Conservation (phyloP, 2,113 vertebrate species). For the Rhipidura dahli region DNA sequence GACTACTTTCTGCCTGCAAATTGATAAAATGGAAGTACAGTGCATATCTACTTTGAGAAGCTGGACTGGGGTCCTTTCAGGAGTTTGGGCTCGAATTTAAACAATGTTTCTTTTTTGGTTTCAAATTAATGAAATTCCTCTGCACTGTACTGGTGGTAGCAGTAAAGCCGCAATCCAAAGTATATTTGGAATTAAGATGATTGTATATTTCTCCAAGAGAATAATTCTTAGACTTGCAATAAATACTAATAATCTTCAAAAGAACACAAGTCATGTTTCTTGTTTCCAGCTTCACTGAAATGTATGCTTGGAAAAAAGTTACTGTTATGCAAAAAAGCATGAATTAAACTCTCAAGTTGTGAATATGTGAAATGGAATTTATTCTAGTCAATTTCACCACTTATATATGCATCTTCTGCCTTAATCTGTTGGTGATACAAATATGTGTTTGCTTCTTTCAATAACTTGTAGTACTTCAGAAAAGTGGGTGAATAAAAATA, state of each 20-base stretch:
- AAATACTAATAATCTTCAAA: neutral
- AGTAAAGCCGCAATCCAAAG: neutral
- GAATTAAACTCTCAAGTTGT: neutral
- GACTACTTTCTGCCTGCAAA: neutral
- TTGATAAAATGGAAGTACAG: neutral
- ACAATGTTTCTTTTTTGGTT: neutral
- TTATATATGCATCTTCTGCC: neutral
- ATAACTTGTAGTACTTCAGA: neutral
- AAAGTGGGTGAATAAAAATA: neutral
- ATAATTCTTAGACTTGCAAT: neutral
- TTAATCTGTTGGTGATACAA: neutral
- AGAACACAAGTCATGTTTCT: neutral
- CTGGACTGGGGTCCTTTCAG: neutral
- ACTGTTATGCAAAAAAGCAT: neutral
- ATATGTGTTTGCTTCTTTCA: neutral
- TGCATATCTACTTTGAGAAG: neutral
- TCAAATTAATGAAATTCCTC: neutral
- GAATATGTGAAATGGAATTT: neutral
- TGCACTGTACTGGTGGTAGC: neutral
- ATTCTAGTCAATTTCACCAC: neutral
- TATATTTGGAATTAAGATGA: neutral
- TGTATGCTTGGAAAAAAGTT: neutral
- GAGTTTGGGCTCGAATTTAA: neutral
- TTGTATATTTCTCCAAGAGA: neutral
- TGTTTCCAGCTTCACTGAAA: neutral